Evolutionary conservation across 1,140 invertebrate species (phyloP), one percentile per base, ranked within the genome.

Genomic region (Bombyx mandarina): DNA sequence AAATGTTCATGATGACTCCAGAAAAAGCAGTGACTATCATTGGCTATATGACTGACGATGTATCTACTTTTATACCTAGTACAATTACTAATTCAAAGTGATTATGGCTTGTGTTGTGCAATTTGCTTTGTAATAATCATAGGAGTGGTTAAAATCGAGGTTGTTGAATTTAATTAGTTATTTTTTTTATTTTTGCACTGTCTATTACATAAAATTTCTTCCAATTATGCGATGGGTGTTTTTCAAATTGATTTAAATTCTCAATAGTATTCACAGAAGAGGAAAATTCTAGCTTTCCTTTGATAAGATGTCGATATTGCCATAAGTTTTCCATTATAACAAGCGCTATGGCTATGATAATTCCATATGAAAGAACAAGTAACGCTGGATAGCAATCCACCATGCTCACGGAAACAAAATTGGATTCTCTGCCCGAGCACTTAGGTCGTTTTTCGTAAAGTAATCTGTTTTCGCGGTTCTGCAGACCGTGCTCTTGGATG

Each of bases 361-460:
- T 66, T 10, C 90, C 90, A 52, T 88, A 88, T 0, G 72, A 71
- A 7, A 89, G 59, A 43, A 85, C 72, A 6, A 89, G 57, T 7
- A 90, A 58, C 9, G 89, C 86, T 5, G 89, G 86, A 49, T 83
- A 82, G 22, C 88, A 89, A 61, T 92, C 91, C 1, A 88, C 81
- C 62, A 91, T 84, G 52, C 90, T 90, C 12, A 91, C 90, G n/a
- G 88, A 91, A 18, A 91, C 72, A 55, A 91, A 91, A 43, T 77
- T 88, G 2, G 79, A 75, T 45, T 86, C 88, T 51, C 75, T 75
- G 7, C 85, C 87, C 0, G 73, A 66, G 65, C 92, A 93, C 45
- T 76, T 72, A 2, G 92, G 92, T 65, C 90, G 90, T 52, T 88
- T 89, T 18, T 90, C 90, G 65, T 92, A 93, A 7, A 92, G 68